phyloP scores from a whole-genome alignment of 37 sponge, comb jelly and placozoan species.

The Theonella swinhoei region DNA sequence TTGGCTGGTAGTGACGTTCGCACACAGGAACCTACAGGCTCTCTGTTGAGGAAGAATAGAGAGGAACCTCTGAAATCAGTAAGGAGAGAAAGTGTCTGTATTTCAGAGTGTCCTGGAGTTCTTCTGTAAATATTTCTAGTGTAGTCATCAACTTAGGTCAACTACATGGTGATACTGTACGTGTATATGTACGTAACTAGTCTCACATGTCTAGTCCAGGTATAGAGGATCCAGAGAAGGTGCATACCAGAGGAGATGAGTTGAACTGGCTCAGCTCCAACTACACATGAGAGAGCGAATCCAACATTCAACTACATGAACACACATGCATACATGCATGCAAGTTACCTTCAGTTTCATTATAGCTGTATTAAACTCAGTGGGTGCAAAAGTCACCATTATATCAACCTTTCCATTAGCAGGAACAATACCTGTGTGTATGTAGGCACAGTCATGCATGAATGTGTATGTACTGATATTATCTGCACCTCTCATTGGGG shows the following conservation, averaged over 20 bases:
- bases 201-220: conserved; percentile 82
- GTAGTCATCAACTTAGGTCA: no score
- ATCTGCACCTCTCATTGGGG: conserved; percentile 66
- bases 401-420: conserved; percentile 59
- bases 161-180: neutral
- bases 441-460: neutral
- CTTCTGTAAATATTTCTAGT: no score
- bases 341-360: conserved; percentile 63
- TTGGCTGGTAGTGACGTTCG: neutral
- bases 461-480: neutral
- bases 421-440: conserved; percentile 67
- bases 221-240: conserved; percentile 70
- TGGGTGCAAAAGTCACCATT: conserved; percentile 76
- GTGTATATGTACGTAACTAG: neutral
- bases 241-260: conserved; percentile 61
- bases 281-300: conserved; percentile 22
- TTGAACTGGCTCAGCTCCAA: conserved; percentile 85
- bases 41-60: neutral
- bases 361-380: conserved; percentile 81
- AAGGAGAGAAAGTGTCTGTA: no score
- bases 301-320: neutral
- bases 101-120: no score
- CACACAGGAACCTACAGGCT: neutral
- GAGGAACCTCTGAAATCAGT: no score
- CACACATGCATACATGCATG: neutral